Base-by-base conservation (phyloP, 64 coral and sea anemone genomes). In the Actinia equina region DNA sequence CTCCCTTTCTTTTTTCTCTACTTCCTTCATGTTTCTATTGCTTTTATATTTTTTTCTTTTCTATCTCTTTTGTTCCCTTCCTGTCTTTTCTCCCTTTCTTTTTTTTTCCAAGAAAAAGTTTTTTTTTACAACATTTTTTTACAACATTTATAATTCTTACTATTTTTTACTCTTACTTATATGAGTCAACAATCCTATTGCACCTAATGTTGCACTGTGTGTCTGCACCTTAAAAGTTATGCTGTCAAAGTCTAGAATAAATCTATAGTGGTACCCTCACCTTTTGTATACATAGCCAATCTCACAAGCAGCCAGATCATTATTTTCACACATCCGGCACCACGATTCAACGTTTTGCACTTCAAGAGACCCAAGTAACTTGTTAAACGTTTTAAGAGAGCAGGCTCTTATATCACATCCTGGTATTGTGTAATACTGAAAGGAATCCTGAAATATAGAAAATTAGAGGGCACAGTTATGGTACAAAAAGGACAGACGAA, bases 241-340 rank as follows among this genome's bases (percentile, higher is more conserved):
- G n/a, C 4, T 49, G 0, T 20, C 1, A 37, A 37, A 60, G 18
- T 60, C 59, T 5, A 18, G 17, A 60, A 5, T 16, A 13, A 60
- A 23, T 1, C 62, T 12, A 57, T 12, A 13, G 18, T 37, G 30
- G 30, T 37, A 37, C 30, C 30, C 56, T 25, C 41, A 85, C 83
- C 83, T 85, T 10, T 0, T 61, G 42, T 85, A 85, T 3, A 45
- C 16, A 37, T 84, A 49, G 46, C 83, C 83, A 30, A 85, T 0
- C 25, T 85, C 22, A 63, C 83, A 85, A 78, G 71, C 43, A 57
- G 45, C 71, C 69, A 84, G 91, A 18, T 82, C 2, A 53, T 82
- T 77, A n/a, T 95, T 95, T 18, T 58, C n/a, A 82, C 93, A 95
- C 81, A 82, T 67, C 20, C 49, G 46, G 51, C 89, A 92, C 93